Conservation (phyloP, 2,113 vertebrate genomes). For the Cheilinus undulatus region DNA sequence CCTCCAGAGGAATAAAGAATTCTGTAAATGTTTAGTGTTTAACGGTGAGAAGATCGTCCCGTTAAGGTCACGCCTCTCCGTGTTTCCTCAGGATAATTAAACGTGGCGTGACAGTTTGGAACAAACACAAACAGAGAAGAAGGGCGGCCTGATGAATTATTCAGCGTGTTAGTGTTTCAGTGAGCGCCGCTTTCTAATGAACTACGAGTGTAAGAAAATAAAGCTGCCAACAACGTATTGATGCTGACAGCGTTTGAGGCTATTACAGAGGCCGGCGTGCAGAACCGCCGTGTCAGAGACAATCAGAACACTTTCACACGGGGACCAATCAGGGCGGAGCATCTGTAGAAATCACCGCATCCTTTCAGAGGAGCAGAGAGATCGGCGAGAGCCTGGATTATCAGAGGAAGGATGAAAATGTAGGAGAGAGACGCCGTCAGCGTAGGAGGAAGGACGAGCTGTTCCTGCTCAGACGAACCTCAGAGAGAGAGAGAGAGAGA, state of each 20-base stretch:
- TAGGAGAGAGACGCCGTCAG: too few species aligned
- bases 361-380: too few species aligned
- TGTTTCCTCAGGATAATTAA: conserved; percentile 57
- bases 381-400: conserved; percentile 58
- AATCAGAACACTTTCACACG: conserved; percentile 23
- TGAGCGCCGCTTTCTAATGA: conserved; percentile 54
- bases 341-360: too few species aligned
- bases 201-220: conserved; percentile 54
- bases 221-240: conserved; percentile 49
- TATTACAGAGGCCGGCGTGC: conserved; percentile 21
- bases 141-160: conserved; percentile 67
- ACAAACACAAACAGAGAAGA: conserved; percentile 51
- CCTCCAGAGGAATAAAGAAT: conserved; percentile 28
- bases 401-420: conserved; percentile 59
- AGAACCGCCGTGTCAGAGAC: conserved; percentile 12
- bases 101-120: conserved; percentile 46
- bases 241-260: conserved; percentile 47
- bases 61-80: conserved; percentile 64
- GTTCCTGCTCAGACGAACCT: too few species aligned
- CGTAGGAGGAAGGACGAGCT: too few species aligned
- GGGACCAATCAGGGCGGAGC: too few species aligned
- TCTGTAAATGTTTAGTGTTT: conserved; percentile 34
- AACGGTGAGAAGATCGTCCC: conserved; percentile 33
- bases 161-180: conserved; percentile 47
- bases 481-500: conserved; percentile 16